Evolutionary conservation across 2,113 vertebrate genomes (phyloP).

Genomic region (Rousettus leschenaultii): DNA sequence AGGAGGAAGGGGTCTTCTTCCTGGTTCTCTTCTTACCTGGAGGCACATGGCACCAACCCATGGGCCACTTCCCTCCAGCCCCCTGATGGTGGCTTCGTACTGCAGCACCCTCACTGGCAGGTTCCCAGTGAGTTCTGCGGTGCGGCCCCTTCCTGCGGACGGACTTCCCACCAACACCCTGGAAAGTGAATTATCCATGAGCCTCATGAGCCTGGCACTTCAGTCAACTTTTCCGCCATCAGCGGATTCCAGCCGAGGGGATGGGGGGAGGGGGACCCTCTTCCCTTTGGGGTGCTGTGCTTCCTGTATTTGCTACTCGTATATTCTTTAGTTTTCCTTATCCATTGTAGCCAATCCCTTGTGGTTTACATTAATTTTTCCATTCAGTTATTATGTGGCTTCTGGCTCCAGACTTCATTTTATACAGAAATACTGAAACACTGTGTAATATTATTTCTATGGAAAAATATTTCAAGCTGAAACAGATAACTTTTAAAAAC

Average conservation of each 20-base stretch:
- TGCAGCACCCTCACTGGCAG: neutral
- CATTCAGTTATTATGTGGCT: neutral
- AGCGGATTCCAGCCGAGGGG: neutral
- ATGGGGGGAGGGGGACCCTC: neutral
- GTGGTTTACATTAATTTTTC: neutral
- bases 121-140: neutral
- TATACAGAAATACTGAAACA: neutral
- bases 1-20: neutral
- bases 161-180: neutral
- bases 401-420: neutral
- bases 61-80: neutral
- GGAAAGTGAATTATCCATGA: neutral
- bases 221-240: neutral
- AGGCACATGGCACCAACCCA: neutral
- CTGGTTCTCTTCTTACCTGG: neutral
- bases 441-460: neutral
- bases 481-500: neutral
- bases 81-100: neutral
- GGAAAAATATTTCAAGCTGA: neutral
- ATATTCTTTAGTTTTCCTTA: neutral
- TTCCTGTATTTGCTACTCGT: neutral
- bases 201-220: neutral
- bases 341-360: neutral
- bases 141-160: fast-evolving
- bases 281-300: neutral